These are phyloP conservation scores for Ctenoplectra terminalis DNA, from an alignment of 1,140 invertebrate species.

Conservation along the genomic window DNA sequence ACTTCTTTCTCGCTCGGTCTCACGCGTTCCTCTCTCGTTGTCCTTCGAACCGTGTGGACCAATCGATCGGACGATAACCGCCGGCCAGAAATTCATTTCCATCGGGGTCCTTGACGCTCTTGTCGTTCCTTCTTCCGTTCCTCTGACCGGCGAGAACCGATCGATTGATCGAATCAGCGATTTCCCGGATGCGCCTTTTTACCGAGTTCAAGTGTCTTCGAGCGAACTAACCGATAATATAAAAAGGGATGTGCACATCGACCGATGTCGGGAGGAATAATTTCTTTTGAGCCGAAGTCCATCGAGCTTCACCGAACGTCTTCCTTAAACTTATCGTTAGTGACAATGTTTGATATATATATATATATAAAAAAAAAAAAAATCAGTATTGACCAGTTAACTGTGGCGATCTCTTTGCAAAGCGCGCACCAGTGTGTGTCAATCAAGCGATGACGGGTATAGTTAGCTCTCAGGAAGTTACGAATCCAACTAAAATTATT, in stretches of 20 bases:
- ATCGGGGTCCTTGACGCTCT: not conserved
- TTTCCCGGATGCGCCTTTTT: conserved; percentile 58
- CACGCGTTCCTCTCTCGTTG: not conserved
- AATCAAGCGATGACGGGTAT: too few relatives aligned
- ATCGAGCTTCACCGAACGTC: not conserved
- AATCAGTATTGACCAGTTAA: too few relatives aligned
- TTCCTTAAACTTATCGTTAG: too few relatives aligned
- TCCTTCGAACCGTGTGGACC: not conserved
- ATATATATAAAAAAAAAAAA: too few relatives aligned
- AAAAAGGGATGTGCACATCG: not conserved
- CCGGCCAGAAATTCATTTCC: conserved; percentile 33
- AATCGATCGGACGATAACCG: conserved; percentile 21
- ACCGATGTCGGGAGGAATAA: not conserved
- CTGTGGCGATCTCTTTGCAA: too few relatives aligned
- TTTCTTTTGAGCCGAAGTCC: not conserved
- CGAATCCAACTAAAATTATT: too few relatives aligned
- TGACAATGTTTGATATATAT: too few relatives aligned
- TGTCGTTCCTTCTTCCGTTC: conserved; percentile 7
- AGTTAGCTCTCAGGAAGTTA: too few relatives aligned
- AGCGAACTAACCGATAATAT: not conserved
- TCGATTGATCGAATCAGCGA: conserved; percentile 55
- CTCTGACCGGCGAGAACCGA: conserved; percentile 12
- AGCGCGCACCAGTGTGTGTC: too few relatives aligned
- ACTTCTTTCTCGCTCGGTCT: not conserved
- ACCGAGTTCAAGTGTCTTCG: conserved; percentile 42